Evolutionary conservation across 2,888 invertebrate species (phyloP).

Genomic region (Neria commutata): DNA sequence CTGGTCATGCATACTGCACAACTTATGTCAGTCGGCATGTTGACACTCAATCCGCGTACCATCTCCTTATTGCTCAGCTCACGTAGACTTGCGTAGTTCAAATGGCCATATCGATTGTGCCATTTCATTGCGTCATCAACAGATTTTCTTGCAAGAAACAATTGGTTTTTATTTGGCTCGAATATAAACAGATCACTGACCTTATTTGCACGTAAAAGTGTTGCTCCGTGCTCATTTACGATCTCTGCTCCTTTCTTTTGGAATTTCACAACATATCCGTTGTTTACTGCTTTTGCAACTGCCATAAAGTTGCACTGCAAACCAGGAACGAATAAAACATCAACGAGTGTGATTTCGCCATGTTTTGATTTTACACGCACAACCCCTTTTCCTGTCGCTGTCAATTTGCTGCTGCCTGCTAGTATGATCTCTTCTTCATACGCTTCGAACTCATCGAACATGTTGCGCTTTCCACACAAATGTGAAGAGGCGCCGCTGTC

Average conservation of each 20-base stretch:
- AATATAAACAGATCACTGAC: constrained; percentile 2
- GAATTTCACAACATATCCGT: not conserved
- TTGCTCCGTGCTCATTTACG: not conserved
- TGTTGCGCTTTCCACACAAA: not conserved
- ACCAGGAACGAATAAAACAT: not conserved
- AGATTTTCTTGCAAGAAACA: not conserved
- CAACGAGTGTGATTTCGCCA: not conserved
- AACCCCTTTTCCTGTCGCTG: not conserved
- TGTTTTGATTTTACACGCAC: not conserved
- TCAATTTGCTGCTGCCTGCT: no score
- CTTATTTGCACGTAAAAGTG: constrained; percentile 1
- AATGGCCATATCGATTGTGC: not conserved
- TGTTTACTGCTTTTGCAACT: constrained; percentile 1
- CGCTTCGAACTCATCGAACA: not conserved
- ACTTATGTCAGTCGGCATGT: not conserved
- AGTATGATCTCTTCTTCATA: constrained; percentile 1
- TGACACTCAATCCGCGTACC: not conserved
- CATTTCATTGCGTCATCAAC: not conserved
- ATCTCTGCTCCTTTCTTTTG: not conserved
- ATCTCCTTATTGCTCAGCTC: not conserved
- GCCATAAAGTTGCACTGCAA: not conserved
- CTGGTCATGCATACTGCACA: constrained; percentile 18
- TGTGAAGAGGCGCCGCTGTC: not conserved
- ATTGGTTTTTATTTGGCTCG: not conserved
- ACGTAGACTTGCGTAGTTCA: not conserved